Percentiles rank a stretch among this genome's conserved stretches.
Conservation (phyloP, 1,140 invertebrate species). For the Bombus cullumanus region DNA sequence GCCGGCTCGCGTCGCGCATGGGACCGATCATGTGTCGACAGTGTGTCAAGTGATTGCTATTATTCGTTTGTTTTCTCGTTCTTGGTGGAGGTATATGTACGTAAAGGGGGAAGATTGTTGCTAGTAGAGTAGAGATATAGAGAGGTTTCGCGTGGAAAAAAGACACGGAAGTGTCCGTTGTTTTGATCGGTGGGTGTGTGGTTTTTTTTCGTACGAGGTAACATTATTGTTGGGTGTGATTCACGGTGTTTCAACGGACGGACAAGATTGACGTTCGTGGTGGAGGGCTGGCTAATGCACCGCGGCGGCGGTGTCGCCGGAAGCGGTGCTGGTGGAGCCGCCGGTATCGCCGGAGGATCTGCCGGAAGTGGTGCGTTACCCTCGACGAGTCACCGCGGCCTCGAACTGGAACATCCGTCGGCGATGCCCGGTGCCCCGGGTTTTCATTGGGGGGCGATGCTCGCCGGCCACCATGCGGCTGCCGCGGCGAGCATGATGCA, state of each 20-base stretch:
- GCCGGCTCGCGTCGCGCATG: conserved; percentile 44
- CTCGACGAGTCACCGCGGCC: conserved; percentile 59
- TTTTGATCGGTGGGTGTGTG: background rate
- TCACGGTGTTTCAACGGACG: conserved; percentile 28
- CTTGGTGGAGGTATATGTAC: background rate
- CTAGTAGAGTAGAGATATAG: background rate
- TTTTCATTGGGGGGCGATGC: conserved; percentile 81
- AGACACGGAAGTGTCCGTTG: background rate
- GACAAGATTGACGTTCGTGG: conserved; percentile 69
- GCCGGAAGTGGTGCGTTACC: conserved; percentile 70
- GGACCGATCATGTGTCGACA: conserved; percentile 28
- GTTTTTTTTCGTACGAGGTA: background rate
- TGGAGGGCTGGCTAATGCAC: conserved; percentile 84
- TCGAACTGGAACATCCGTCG: conserved; percentile 74
- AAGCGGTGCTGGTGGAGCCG: conserved; percentile 76
- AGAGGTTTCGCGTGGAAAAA: no score
- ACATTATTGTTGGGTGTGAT: conserved; percentile 12
- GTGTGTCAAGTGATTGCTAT: conserved; percentile 32
- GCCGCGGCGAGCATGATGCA: conserved; percentile 86
- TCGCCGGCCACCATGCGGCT: conserved; percentile 82
- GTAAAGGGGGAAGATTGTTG: background rate
- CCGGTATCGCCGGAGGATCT: conserved; percentile 65
- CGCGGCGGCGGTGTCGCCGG: conserved; percentile 79
- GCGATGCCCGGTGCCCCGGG: conserved; percentile 79
- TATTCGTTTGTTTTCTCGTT: background rate